Percentiles rank a stretch among this genome's conserved stretches.
Conservation (phyloP, 2,797 vertebrate species). For the Heterohyrax brucei region DNA sequence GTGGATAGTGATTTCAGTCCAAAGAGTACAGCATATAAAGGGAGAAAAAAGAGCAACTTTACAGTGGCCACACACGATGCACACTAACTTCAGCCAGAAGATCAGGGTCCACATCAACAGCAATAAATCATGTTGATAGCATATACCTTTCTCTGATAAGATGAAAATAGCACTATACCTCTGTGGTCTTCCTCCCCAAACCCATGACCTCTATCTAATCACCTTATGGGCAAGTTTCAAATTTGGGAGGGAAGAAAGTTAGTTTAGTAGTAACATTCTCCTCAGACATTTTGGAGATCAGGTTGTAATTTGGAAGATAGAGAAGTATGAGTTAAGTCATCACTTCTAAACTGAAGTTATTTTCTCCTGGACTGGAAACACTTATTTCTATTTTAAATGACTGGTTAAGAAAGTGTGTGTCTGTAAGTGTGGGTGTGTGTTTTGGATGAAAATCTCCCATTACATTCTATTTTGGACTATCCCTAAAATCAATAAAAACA, state of each 20-base stretch:
- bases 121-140: not conserved
- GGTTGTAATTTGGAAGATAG: not conserved
- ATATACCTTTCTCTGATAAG: not conserved
- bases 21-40: not conserved
- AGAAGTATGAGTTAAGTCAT: not conserved
- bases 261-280: not conserved
- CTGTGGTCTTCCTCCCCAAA: not conserved
- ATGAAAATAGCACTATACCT: not conserved
- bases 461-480: not conserved
- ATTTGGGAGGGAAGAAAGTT: conserved; percentile 6
- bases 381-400: conserved; percentile 17
- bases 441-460: not conserved
- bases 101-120: not conserved
- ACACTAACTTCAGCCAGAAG: not conserved
- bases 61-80: not conserved
- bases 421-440: not conserved
- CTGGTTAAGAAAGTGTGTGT: not conserved
- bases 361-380: not conserved
- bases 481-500: not conserved
- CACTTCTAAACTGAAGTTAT: not conserved
- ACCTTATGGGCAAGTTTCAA: not conserved
- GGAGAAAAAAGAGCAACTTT: not conserved
- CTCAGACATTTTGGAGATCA: not conserved
- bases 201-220: not conserved
- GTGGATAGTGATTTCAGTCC: not conserved